Percentiles rank a stretch among this genome's conserved stretches.
Evolutionary conservation across 1,140 invertebrate species (phyloP).

Genomic region (Lasaia peninsularis): DNA sequence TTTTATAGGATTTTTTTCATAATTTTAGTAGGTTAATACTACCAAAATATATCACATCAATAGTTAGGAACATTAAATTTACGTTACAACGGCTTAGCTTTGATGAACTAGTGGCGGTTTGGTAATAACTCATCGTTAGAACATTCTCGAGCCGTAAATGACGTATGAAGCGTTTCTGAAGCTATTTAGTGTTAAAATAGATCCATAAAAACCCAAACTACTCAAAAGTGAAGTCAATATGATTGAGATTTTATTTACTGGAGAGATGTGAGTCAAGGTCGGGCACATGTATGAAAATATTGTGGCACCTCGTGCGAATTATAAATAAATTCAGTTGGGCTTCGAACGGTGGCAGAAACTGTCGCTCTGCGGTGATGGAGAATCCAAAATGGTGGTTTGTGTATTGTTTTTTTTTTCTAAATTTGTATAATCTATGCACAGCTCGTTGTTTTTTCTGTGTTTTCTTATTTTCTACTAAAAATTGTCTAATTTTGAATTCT

Average conservation of each 20-base stretch:
- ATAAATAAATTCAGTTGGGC: conserved; percentile 67
- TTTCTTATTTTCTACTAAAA: background rate
- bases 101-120: conserved; percentile 1
- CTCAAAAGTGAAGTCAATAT: conserved; percentile 6
- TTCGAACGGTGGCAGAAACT: conserved; percentile 28
- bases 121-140: conserved; percentile 3
- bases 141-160: background rate
- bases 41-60: too few species aligned
- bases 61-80: background rate
- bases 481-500: conserved; percentile 2
- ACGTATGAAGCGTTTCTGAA: conserved; percentile 4
- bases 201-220: conserved; percentile 5
- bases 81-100: background rate
- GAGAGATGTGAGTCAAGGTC: conserved; percentile 38
- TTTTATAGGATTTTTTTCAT: too few species aligned
- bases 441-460: conserved; percentile 16
- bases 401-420: conserved; percentile 20
- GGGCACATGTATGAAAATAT: conserved; percentile 36
- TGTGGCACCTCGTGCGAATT: conserved; percentile 56
- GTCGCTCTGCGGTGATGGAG: conserved; percentile 19
- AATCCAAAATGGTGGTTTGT: conserved; percentile 30
- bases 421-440: too few species aligned
- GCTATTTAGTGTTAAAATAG: conserved; percentile 7
- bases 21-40: too few species aligned
- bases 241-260: conserved; percentile 22